Evolutionary conservation across 2,113 vertebrate species (phyloP).

Genomic region (Promerops cafer): DNA sequence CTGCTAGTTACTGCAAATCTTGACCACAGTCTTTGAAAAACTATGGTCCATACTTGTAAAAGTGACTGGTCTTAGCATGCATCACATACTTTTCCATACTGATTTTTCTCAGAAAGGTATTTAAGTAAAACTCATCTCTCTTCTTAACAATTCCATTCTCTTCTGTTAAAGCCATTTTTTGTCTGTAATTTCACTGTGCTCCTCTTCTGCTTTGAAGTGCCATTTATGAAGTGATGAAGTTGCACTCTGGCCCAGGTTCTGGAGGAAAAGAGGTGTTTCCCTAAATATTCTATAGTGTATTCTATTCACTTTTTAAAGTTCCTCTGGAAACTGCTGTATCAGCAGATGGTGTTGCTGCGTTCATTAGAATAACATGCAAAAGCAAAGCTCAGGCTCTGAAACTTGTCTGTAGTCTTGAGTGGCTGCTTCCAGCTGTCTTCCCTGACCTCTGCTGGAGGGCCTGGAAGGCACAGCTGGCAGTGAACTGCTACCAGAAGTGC

Average conservation of each 20-base stretch:
- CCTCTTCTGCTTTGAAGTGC: neutral
- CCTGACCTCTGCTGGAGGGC: constrained; percentile 26
- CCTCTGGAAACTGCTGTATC: neutral
- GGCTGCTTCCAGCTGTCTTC: neutral
- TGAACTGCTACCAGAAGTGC: neutral
- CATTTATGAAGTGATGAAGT: neutral
- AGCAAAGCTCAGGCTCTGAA: neutral
- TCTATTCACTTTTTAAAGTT: neutral
- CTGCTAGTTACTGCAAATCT: neutral
- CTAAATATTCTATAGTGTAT: neutral
- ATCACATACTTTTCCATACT: neutral
- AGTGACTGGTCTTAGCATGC: neutral
- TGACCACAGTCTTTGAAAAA: neutral
- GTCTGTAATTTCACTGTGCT: neutral
- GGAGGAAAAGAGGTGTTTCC: neutral
- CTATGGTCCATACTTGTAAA: neutral
- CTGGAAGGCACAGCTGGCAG: neutral
- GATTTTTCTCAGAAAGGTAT: neutral
- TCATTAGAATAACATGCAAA: neutral
- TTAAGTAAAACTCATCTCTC: neutral
- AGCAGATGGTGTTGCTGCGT: neutral
- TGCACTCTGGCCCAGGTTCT: neutral
- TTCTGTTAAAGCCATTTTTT: neutral
- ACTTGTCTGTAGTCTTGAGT: neutral
- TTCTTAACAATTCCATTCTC: neutral